Percentiles rank a stretch among this genome's conserved stretches.
These are phyloP conservation scores for Acanthacorydalis orientalis DNA, from an alignment of 2,888 invertebrate genomes.

Conservation along the genomic window DNA sequence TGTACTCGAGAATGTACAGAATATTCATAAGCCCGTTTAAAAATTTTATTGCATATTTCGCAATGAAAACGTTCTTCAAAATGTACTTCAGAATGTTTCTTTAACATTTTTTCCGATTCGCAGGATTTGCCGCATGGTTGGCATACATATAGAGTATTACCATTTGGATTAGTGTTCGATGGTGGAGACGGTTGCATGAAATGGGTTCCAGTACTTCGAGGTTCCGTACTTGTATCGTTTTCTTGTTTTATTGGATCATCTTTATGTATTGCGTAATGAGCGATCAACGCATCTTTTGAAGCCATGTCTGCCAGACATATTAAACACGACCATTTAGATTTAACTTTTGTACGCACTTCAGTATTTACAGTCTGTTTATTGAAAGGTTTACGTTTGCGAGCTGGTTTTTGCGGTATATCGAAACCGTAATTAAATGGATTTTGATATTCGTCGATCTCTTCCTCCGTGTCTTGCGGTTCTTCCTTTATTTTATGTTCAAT, in stretches of 20 bases:
- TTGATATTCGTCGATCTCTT: slow-evolving; percentile 4
- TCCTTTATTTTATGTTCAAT: background rate
- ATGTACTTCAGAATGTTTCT: slow-evolving; percentile 24
- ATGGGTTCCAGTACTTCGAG: background rate
- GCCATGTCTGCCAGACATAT: slow-evolving; percentile 11
- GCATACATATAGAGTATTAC: slow-evolving; percentile 11
- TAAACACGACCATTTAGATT: slow-evolving; percentile 13
- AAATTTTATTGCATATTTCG: slow-evolving; percentile 21
- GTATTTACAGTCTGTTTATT: background rate
- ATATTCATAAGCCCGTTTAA: slow-evolving; percentile 23
- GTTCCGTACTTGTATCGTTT: background rate
- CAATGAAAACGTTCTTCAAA: slow-evolving; percentile 22
- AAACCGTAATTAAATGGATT: slow-evolving; percentile 6
- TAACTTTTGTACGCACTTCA: background rate
- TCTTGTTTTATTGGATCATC: slow-evolving; percentile 8
- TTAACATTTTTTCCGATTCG: slow-evolving; percentile 17
- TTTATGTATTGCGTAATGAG: slow-evolving; percentile 13
- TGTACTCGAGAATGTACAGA: slow-evolving; percentile 22
- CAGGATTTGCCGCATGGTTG: slow-evolving; percentile 23
- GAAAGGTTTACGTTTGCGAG: slow-evolving; percentile 3
- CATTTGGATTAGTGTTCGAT: background rate
- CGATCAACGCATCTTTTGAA: slow-evolving; percentile 12
- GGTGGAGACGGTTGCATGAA: background rate
- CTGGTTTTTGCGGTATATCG: background rate
- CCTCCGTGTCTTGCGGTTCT: background rate